Conservation (phyloP, 2,797 vertebrate genomes). For the Nannoperca australis region DNA sequence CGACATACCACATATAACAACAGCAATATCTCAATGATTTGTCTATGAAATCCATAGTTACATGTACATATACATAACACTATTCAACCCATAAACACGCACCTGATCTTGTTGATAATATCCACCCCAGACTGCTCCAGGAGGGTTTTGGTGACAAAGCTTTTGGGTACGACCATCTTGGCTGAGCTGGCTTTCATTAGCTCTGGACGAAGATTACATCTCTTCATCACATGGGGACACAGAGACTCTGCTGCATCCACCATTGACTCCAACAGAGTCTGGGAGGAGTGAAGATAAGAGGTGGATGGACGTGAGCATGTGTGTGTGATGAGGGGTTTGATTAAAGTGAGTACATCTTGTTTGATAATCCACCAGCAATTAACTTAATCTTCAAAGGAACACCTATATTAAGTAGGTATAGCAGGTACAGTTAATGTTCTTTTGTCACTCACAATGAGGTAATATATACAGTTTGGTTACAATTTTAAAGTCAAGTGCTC, state of each 20-base stretch:
- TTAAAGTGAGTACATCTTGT: too few relatives aligned
- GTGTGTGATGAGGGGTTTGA: too few relatives aligned
- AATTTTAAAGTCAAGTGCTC: background rate
- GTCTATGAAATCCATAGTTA: background rate
- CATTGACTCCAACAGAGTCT: constrained; percentile 95
- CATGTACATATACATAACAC: background rate
- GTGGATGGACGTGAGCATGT: background rate
- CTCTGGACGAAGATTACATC: constrained; percentile 90
- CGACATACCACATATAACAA: background rate
- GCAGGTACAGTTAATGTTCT: background rate
- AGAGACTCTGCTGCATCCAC: constrained; percentile 92
- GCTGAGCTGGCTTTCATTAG: constrained; percentile 91
- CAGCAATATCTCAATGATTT: background rate
- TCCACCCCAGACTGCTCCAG: constrained; percentile 96
- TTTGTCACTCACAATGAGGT: background rate
- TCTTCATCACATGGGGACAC: constrained; percentile 95
- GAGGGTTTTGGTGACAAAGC: constrained; percentile 95
- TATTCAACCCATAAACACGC: background rate
- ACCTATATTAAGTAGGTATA: background rate
- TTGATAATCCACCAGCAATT: background rate
- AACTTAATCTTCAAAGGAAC: background rate
- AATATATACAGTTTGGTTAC: background rate
- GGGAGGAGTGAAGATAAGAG: constrained; percentile 23
- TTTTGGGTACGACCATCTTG: constrained; percentile 93
- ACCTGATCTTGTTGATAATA: constrained; percentile 99